phyloP scores from a whole-genome alignment of 2,888 invertebrate species.

The Eupithecia inturbata region DNA sequence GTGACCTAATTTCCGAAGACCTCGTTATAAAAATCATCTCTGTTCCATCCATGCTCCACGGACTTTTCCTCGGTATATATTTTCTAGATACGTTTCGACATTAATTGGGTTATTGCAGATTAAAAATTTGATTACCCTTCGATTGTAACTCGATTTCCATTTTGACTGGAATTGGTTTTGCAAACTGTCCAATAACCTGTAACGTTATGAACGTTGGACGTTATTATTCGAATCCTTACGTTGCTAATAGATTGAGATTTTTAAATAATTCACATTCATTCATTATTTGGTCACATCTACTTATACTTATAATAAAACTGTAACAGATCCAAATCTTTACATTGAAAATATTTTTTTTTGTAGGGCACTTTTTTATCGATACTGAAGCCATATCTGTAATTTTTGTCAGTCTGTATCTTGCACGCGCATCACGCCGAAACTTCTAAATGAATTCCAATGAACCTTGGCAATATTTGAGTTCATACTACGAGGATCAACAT shows the following conservation, averaged over 20 bases:
- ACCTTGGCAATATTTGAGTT: no score
- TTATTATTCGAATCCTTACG: slow-evolving; percentile 37
- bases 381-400: no score
- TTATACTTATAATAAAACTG: no score
- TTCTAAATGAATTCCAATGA: no score
- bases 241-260: slow-evolving; percentile 30
- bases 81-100: slow-evolving; percentile 39
- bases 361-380: no score
- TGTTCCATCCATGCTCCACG: slow-evolving; percentile 29
- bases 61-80: slow-evolving; percentile 38
- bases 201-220: slow-evolving; percentile 29
- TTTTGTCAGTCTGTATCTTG: no score
- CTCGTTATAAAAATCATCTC: slow-evolving; percentile 50
- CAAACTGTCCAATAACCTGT: slow-evolving; percentile 47
- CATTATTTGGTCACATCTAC: no score
- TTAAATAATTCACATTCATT: no score
- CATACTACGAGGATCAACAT: no score
- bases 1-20: slow-evolving; percentile 51
- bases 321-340: no score
- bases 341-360: no score
- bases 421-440: no score
- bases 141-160: slow-evolving; percentile 49
- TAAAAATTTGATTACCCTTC: slow-evolving; percentile 49
- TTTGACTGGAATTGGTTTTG: slow-evolving; percentile 47
- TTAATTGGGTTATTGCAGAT: slow-evolving; percentile 50